Base-by-base conservation (phyloP, 2,888 invertebrate genomes). In the Trachelus troglodyta region DNA sequence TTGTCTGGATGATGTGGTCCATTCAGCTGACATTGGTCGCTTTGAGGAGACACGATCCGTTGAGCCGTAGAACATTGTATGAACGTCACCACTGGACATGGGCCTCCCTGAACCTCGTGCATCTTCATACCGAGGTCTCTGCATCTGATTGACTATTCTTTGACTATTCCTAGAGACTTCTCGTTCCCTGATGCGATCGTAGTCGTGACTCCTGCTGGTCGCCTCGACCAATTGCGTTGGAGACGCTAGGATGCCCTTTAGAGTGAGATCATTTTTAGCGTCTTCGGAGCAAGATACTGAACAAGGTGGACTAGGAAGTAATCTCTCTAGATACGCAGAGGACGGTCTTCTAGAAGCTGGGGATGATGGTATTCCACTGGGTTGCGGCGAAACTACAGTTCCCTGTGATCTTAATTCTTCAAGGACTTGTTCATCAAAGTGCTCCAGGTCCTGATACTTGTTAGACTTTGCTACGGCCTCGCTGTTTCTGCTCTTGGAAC, bases 201-300 rank as follows among this genome's bases (percentile, higher is more conserved):
- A 71, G 12, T 71, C 71, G 33, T 33, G 23, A 34, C 71, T 71
- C 33, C 37, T 12, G 80, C 75, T n/a, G 56, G 56, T 23, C 23
- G 56, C 56, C 56, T 56, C 56, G 79, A 31, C 74, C 76, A 34
- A 23, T 40, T 31, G 68, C 12, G 80, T 85, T 12, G 88, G 84
- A 0, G 85, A 76, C 11, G 78, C 78, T 34, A 90, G 80, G 23
- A 89, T 88, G 30, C 85, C 85, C 34, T 87, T 87, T 11, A 87
- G 77, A 0, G 87, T 88, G 0, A 88, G 78, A 79, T 94, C 92
- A 85, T 93, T 94, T 83, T 94, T 94, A 4, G 94, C 94, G 89
- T 95, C 95, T 83, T 95, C 94, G 0, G 95, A 95, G 86, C 95
- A 95, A n/a, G 95, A 94, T 1, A 95, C 95, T 0, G 95, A 89